Base-by-base conservation (phyloP, 2,113 vertebrate species). In the Oenanthe oenanthe region DNA sequence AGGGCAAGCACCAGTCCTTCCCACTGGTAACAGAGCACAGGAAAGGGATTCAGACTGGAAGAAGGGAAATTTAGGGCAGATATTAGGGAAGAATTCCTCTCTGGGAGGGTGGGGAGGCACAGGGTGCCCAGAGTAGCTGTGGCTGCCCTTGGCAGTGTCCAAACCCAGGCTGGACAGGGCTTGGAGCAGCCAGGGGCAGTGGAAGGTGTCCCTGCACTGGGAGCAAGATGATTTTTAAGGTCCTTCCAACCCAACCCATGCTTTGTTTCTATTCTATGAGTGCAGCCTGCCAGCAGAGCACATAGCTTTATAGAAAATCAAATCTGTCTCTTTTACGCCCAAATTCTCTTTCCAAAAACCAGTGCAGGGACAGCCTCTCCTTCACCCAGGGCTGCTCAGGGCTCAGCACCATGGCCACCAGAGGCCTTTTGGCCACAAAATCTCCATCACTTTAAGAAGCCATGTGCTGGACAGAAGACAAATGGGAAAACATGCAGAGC, bases 401-500 rank as follows among this genome's bases (percentile, higher is more conserved):
- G 57, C 4, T 15, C 71, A 25, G 70, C 72, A 75, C 16, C 58
- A 29, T 13, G 4, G 29, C 5, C 66, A 36, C 21, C 9, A 45
- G 31, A 15, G 12, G 6, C 48, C 16, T 72, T 67, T 63, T 31
- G 17, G 28, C 43, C 54, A 6, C 36, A 9, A 29, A 7, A 57
- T 17, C 48, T 50, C 29, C 10, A 2, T 17, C 31, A 12, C 25
- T 12, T 3, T 8, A 17, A 50, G 65, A 10, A 75, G 9, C 19
- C 7, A 3, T 0, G 5, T 4, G 13, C 4, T 36, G 40, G 29
- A 3, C 11, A 36, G 40, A 17, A 65, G 18, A 34, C 22, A 76
- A 6, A 19, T 1, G 19, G 13, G 11, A 66, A 32, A 53, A 60
- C 12, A 8, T 0, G 3, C 2, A 2, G 17, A 34, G 0, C n/a